Evolutionary conservation across 2,797 vertebrate species (phyloP).

Genomic region (Acrossocheilus wenchowensis): DNA sequence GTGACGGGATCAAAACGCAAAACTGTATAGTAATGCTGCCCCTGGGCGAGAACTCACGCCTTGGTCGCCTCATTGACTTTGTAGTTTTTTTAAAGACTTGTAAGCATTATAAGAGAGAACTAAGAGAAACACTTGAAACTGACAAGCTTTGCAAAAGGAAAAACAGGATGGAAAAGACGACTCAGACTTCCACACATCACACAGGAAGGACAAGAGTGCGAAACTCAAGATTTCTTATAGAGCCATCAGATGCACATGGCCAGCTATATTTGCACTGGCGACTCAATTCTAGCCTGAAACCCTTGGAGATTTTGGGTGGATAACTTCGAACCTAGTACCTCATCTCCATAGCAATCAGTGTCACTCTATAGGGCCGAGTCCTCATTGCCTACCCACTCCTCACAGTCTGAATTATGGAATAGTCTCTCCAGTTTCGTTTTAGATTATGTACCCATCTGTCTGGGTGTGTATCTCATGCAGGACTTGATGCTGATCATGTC

Average conservation of each 20-base stretch:
- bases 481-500: constrained; percentile 71
- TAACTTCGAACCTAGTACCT: constrained; percentile 57
- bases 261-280: constrained; percentile 67
- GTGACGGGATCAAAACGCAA: constrained; percentile 90
- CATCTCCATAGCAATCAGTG: constrained; percentile 59
- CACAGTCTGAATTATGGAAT: constrained; percentile 55
- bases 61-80: constrained; percentile 80
- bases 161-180: constrained; percentile 42
- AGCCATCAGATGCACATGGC: constrained; percentile 65
- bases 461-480: constrained; percentile 68
- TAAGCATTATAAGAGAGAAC: constrained; percentile 67
- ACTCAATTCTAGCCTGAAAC: constrained; percentile 53
- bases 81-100: constrained; percentile 74
- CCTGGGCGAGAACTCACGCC: constrained; percentile 70
- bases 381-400: constrained; percentile 46
- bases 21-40: constrained; percentile 82
- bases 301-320: constrained; percentile 57
- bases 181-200: constrained; percentile 52
- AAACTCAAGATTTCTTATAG: constrained; percentile 65
- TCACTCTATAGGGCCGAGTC: constrained; percentile 44
- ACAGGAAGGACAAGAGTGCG: constrained; percentile 65
- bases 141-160: constrained; percentile 63
- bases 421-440: constrained; percentile 63
- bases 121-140: constrained; percentile 79
- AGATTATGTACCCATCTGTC: constrained; percentile 63